Base-by-base conservation (phyloP, 2,113 vertebrate genomes). In the Rynchops niger region DNA sequence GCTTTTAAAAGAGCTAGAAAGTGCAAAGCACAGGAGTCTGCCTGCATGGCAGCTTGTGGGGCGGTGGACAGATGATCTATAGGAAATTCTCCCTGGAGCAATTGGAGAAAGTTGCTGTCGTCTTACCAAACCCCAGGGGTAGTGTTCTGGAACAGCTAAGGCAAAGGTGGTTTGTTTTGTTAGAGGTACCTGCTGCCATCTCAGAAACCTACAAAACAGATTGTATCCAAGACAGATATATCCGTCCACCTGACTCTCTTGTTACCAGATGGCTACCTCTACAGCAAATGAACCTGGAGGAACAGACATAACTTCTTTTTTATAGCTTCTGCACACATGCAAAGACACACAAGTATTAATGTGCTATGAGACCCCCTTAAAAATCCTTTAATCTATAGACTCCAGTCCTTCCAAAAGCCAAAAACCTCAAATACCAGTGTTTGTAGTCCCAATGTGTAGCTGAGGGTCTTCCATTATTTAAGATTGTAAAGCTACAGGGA, bases 361-460 rank as follows among this genome's bases (percentile, higher is more conserved):
- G n/a, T 72, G 30, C 66, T 40, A 1, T 38, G 20, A 72, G 23
- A 53, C 4, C 2, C 20, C 5, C 22, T 63, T 85, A 79, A 95
- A 85, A 76, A 59, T 82, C 49, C 15, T 66, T 38, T 27, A 30
- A 26, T 42, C 13, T 76, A 0, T 30, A 14, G 29, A 9, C 13
- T 74, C 8, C 9, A 77, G 13, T 23, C 45, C 11, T 74, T 49
- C 32, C 34, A 34, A 93, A 72, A 18, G 0, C 13, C 9, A 15
- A 10, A 36, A 23, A 7, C 4, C 25, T 71, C 23, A 18, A 12
- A 40, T 21, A 23, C 16, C 8, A 6, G 0, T 13, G 11, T 50
- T 16, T 58, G 15, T 82, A 42, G 29, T 66, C 12, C 20, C 12
- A 18, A 0, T 6, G 19, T 34, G 19, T 45, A 32, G 4, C 63